Base-by-base conservation (phyloP, 1,140 invertebrate genomes). In the Oscheius sp. region DNA sequence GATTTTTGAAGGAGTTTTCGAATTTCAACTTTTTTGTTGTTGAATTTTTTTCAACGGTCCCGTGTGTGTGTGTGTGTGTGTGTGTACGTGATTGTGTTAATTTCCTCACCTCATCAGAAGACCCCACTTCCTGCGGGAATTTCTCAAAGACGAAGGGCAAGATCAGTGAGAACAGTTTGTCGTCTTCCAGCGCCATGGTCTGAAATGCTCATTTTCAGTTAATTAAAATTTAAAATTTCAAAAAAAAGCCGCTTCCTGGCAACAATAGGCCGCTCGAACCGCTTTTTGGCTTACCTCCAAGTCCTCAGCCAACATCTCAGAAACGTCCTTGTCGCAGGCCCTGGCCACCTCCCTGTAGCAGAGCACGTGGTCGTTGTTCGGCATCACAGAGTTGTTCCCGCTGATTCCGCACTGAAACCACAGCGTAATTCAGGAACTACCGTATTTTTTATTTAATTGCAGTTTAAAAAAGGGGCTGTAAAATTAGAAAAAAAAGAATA, bases 91-190 rank as follows among this genome's bases (percentile, higher is more conserved):
- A n/a, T n/a, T n/a, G n/a, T n/a, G n/a, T n/a, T n/a, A n/a, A n/a
- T n/a, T n/a, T n/a, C n/a, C n/a, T n/a, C n/a, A 55, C 49, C 49
- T 55, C 49, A 23, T 15, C 7, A 13, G 49, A 55, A 4, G 49
- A 55, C 7, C 49, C 49, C 15, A 55, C 28, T 15, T 55, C 49
- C 23, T 55, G 49, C 26, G 7, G 31, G 61, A 63, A 63, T 26
- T 63, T 34, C 1, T 63, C 61, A 42, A 63, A 42, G 26, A 63
- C 31, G 35, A 36, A 63, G 61, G 61, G 61, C 31, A 63, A n/a
- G 18, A 63, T 26, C 7, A 36, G 23, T n/a, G 10, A n/a, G 61
- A 63, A 63, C 61, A 63, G 61, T 26, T 63, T 10, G 18, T 36
- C 32, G 61, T 63, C 61, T 26, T 63, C 61, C 61, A 63, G 18